phyloP scores from a whole-genome alignment of 2,797 vertebrate genomes.

The Pseudomugil tenellus region DNA sequence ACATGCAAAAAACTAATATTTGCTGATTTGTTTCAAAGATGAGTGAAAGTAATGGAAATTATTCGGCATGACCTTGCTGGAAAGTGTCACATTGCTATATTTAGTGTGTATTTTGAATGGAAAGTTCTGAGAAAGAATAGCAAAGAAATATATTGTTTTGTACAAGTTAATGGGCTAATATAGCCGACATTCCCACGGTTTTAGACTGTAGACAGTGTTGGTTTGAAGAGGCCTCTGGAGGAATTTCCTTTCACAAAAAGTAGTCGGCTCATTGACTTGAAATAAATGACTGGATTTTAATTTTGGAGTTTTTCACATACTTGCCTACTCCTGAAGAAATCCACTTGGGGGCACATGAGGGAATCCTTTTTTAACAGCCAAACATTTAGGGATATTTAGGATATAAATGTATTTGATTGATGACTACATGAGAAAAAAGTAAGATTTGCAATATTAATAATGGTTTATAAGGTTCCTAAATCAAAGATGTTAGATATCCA shows the following conservation, averaged over 20 bases:
- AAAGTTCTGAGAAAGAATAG: background rate
- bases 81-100: background rate
- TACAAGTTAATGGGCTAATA: too few species aligned
- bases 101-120: background rate
- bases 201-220: too few species aligned
- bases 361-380: background rate
- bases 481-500: too few species aligned
- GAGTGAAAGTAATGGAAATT: background rate
- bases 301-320: too few species aligned
- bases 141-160: background rate
- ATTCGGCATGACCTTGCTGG: background rate
- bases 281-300: too few species aligned
- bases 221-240: too few species aligned
- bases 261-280: too few species aligned
- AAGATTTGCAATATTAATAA: too few species aligned
- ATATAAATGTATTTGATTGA: background rate
- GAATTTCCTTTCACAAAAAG: too few species aligned
- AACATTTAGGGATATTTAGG: background rate
- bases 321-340: too few species aligned
- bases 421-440: background rate
- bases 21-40: background rate
- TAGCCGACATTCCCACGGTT: too few species aligned
- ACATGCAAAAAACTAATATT: background rate
- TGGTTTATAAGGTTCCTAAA: too few species aligned
- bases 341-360: background rate